A percentile compares a stretch with the other conserved stretches of the same genome.
Evolutionary conservation across 2,113 vertebrate genomes (phyloP).

Genomic region (Procavia capensis): DNA sequence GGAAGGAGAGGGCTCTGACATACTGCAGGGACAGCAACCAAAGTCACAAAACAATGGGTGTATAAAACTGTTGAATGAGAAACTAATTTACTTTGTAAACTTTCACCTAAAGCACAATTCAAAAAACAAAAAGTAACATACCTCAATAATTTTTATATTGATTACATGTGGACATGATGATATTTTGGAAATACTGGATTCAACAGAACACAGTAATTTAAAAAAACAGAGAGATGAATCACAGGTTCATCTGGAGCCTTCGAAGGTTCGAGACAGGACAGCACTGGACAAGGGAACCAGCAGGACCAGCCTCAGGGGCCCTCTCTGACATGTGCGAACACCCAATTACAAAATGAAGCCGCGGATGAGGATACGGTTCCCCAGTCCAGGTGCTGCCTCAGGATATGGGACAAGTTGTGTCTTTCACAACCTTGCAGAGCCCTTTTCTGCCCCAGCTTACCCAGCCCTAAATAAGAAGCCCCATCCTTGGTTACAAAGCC

Average conservation of each 20-base stretch:
- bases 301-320: background rate
- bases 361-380: background rate
- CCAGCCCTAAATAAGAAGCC: background rate
- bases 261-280: background rate
- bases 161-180: too few relatives aligned
- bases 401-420: background rate
- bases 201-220: too few relatives aligned
- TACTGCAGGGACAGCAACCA: too few relatives aligned
- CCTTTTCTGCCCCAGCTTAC: background rate
- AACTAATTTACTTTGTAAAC: too few relatives aligned
- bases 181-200: too few relatives aligned
- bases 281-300: background rate
- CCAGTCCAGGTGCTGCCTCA: background rate
- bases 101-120: too few relatives aligned
- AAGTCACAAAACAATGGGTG: too few relatives aligned
- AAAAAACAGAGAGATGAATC: background rate
- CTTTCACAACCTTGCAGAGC: background rate
- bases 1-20: too few relatives aligned
- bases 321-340: background rate
- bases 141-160: too few relatives aligned
- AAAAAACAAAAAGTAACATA: too few relatives aligned
- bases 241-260: background rate
- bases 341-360: background rate
- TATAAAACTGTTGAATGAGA: too few relatives aligned
- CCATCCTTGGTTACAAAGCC: background rate